A percentile compares a stretch with the other conserved stretches of the same genome.
Conservation (phyloP, 2,797 vertebrate species). For the Loriculus beryllinus region DNA sequence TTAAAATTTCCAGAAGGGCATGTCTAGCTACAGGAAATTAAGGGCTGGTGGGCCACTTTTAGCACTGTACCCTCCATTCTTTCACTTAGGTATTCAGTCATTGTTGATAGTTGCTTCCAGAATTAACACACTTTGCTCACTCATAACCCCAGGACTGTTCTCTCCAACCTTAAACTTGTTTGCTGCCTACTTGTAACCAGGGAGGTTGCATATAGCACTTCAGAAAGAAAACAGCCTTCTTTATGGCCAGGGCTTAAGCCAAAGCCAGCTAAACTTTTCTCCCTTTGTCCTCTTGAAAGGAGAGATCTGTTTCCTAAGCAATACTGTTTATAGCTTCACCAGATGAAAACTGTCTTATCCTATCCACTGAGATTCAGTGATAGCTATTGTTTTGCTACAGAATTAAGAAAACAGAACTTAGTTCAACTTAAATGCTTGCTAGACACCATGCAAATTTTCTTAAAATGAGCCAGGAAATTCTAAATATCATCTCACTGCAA, state of each 20-base stretch:
- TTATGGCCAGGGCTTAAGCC: background rate
- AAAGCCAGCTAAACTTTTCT: background rate
- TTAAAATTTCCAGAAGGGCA: conserved; percentile 21
- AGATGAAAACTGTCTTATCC: conserved; percentile 19
- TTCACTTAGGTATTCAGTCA: background rate
- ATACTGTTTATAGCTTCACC: background rate
- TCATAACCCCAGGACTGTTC: background rate
- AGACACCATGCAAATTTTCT: conserved; percentile 16
- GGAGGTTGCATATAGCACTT: background rate
- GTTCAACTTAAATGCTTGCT: conserved; percentile 7
- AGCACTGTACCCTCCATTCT: background rate
- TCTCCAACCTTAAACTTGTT: background rate
- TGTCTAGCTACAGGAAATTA: background rate
- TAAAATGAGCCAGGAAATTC: conserved; percentile 34
- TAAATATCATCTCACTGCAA: conserved; percentile 8
- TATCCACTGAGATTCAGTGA: background rate
- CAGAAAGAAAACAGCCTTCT: background rate
- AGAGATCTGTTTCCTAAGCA: background rate
- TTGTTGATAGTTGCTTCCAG: background rate
- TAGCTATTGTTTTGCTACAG: background rate
- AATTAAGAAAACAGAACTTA: conserved; percentile 26
- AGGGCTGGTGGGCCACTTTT: background rate
- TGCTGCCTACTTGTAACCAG: background rate
- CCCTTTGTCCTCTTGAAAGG: background rate
- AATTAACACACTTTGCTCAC: background rate